These are phyloP conservation scores for Alca torda DNA, from an alignment of 2,797 vertebrate species.

Conservation along the genomic window DNA sequence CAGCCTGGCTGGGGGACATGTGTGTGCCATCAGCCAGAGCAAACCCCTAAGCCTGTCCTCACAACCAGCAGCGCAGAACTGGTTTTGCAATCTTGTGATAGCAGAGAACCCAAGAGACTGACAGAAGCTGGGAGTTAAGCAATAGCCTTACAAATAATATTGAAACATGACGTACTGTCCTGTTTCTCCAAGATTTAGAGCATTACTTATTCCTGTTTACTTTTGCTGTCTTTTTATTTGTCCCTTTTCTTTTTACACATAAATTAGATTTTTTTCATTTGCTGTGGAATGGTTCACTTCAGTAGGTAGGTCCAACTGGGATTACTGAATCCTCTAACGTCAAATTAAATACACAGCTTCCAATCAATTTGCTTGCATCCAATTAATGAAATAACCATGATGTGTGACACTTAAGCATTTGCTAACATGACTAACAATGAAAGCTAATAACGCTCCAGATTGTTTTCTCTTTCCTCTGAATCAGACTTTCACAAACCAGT, in stretches of 20 bases:
- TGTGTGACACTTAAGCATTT: background rate
- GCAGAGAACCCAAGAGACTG: background rate
- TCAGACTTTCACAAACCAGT: background rate
- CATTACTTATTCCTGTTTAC: conserved; percentile 56
- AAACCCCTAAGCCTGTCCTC: background rate
- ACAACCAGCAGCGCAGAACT: background rate
- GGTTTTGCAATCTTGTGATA: background rate
- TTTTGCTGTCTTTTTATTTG: conserved; percentile 77
- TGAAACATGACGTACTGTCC: background rate
- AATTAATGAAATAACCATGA: background rate
- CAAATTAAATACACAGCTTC: conserved; percentile 2
- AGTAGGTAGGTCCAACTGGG: conserved; percentile 86
- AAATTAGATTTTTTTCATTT: conserved; percentile 91
- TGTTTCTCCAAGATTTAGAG: background rate
- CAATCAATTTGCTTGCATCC: background rate
- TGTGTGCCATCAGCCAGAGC: background rate
- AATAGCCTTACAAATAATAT: background rate
- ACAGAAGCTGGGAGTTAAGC: background rate
- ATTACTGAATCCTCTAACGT: conserved; percentile 5
- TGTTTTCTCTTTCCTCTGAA: conserved; percentile 30
- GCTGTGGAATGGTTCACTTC: conserved; percentile 89
- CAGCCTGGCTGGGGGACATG: background rate
- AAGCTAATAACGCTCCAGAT: background rate
- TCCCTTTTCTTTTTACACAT: conserved; percentile 82
- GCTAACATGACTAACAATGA: conserved; percentile 40